These are phyloP conservation scores for Diogma glabrata DNA, from an alignment of 2,888 invertebrate species.

Conservation along the genomic window DNA sequence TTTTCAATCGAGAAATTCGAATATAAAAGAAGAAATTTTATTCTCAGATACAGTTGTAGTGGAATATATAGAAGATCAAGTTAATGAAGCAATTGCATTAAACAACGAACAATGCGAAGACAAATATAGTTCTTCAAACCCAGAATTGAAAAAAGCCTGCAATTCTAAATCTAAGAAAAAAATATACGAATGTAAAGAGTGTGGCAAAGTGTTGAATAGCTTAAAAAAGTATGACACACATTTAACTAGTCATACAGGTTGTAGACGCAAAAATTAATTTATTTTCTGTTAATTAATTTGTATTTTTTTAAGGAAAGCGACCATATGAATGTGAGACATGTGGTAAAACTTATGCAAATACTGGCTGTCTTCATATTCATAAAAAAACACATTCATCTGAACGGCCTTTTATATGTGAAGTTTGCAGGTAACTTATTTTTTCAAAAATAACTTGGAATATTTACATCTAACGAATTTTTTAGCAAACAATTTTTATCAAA, in stretches of 20 bases:
- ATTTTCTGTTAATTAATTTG: neutral
- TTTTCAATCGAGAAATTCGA: too few relatives aligned
- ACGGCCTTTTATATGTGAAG: neutral
- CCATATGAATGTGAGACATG: neutral
- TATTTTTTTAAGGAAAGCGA: neutral
- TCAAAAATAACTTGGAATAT: too few relatives aligned
- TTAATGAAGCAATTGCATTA: neutral
- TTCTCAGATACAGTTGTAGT: too few relatives aligned
- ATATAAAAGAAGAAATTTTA: too few relatives aligned
- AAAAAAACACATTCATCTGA: neutral
- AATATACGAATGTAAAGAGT: neutral
- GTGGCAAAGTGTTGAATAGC: neutral
- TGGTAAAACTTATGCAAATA: neutral
- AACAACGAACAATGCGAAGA: neutral
- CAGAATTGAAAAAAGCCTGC: neutral
- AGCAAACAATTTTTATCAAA: constrained; percentile 2
- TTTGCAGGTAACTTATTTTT: constrained; percentile 1
- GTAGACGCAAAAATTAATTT: neutral
- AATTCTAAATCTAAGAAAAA: neutral
- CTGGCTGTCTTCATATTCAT: neutral
- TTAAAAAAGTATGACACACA: neutral
- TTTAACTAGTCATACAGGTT: neutral
- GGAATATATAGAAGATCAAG: neutral
- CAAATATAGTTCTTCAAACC: neutral
- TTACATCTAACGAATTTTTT: too few relatives aligned